These are phyloP conservation scores for Pteria penguin DNA, from an alignment of 2,888 invertebrate species.

Conservation along the genomic window DNA sequence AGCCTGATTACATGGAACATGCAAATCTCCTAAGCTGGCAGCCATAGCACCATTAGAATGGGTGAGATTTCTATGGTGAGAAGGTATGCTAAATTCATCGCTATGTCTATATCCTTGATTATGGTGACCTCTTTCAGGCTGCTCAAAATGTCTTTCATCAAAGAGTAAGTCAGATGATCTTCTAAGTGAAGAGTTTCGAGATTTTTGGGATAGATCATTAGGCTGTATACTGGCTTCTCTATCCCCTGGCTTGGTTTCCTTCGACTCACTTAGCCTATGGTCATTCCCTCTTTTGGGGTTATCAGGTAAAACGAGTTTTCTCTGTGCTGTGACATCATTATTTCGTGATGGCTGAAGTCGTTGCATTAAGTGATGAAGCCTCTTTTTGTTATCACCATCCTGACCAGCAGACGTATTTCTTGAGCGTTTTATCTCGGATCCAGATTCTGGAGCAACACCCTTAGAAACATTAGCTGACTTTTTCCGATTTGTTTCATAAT, in stretches of 20 bases:
- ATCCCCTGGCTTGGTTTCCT: neutral
- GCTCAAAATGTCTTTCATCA: neutral
- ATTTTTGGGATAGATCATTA: no score
- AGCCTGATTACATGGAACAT: neutral
- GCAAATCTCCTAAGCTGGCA: neutral
- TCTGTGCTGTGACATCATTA: neutral
- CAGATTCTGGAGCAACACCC: neutral
- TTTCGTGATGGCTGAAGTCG: neutral
- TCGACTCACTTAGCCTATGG: neutral
- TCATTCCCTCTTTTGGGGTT: neutral
- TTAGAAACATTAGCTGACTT: neutral
- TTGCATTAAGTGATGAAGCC: neutral
- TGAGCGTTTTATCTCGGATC: neutral
- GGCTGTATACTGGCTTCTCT: no score
- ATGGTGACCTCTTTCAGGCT: neutral
- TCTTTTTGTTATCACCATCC: neutral
- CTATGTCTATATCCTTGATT: neutral
- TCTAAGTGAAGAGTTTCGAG: neutral
- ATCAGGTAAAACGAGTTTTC: neutral
- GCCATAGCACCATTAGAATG: neutral
- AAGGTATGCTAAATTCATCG: neutral
- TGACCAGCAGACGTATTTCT: neutral
- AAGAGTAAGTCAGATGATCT: neutral
- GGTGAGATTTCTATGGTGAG: neutral
- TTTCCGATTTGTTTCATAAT: neutral